Percentiles rank a stretch among this genome's conserved stretches.
phyloP scores from a whole-genome alignment of 2,888 invertebrate genomes.

The Acleris holmiana region DNA sequence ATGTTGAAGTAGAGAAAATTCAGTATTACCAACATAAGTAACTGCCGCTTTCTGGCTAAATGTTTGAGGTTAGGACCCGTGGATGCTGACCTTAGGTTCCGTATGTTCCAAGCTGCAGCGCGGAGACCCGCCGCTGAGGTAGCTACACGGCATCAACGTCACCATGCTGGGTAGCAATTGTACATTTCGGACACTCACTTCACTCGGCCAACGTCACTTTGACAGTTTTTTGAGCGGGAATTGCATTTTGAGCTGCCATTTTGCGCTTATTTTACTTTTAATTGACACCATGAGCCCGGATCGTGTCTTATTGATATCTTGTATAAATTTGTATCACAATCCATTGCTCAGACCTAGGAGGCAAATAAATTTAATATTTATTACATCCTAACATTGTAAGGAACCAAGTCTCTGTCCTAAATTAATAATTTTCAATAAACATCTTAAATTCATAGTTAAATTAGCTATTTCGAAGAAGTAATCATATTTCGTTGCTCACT shows the following conservation, averaged over 20 bases:
- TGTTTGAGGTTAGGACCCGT: conserved; percentile 29
- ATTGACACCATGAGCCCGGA: conserved; percentile 52
- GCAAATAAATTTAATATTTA: conserved; percentile 16
- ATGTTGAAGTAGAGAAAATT: not conserved
- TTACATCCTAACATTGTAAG: conserved; percentile 4
- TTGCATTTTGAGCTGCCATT: conserved; percentile 70
- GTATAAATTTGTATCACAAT: conserved; percentile 50
- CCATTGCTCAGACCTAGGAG: conserved; percentile 54
- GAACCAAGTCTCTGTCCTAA: not conserved
- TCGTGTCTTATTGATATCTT: conserved; percentile 46
- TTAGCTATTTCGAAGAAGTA: conserved; percentile 2
- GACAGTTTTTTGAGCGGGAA: conserved; percentile 71
- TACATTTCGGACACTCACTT: conserved; percentile 60
- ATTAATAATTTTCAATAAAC: not conserved
- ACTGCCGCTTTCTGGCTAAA: not conserved
- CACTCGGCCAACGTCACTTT: conserved; percentile 66
- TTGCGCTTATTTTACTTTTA: conserved; percentile 63
- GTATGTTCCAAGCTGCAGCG: conserved; percentile 80
- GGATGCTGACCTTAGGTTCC: conserved; percentile 78
- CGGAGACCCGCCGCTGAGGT: conserved; percentile 84
- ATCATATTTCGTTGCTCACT: conserved; percentile 33
- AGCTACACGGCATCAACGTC: conserved; percentile 88
- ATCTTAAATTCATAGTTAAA: not conserved
- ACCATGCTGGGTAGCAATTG: conserved; percentile 79
- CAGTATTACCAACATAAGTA: conserved; percentile 19